Evolutionary conservation across 2,113 vertebrate species (phyloP).

Genomic region (Guaruba guarouba): DNA sequence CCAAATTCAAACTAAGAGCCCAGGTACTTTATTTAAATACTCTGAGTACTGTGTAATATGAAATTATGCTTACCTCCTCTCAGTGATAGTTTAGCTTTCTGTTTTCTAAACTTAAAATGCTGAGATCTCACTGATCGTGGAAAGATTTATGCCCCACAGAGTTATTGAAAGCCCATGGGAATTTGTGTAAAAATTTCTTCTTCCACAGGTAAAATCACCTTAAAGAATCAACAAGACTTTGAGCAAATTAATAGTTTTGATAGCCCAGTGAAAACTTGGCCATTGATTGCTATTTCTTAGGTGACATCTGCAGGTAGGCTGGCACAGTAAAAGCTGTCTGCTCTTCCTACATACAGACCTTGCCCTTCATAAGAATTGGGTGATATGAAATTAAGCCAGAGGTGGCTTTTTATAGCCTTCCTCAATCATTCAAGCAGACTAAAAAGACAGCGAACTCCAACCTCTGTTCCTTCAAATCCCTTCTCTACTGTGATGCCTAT

Average conservation of each 20-base stretch:
- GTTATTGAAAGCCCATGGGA: not conserved
- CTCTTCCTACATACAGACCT: not conserved
- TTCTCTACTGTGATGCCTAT: not conserved
- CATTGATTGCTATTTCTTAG: not conserved
- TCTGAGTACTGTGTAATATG: not conserved
- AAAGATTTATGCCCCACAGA: not conserved
- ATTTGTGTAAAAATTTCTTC: not conserved
- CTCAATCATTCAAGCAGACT: conserved; percentile 16
- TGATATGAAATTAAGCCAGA: not conserved
- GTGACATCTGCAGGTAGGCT: not conserved
- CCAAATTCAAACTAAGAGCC: not conserved
- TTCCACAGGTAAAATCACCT: not conserved
- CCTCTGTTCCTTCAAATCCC: conserved; percentile 4
- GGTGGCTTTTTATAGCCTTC: conserved; percentile 5
- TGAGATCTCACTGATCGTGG: not conserved
- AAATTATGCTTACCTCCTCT: not conserved
- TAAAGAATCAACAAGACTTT: not conserved
- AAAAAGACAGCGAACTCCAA: not conserved
- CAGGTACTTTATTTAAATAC: not conserved
- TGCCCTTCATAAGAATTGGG: not conserved
- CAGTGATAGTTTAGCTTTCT: not conserved
- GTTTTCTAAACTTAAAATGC: not conserved
- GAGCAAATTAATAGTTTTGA: not conserved
- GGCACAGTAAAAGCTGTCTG: not conserved
- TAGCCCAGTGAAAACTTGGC: not conserved